Conservation (phyloP, 2,113 vertebrate species). For the Zosterops pallidus region DNA sequence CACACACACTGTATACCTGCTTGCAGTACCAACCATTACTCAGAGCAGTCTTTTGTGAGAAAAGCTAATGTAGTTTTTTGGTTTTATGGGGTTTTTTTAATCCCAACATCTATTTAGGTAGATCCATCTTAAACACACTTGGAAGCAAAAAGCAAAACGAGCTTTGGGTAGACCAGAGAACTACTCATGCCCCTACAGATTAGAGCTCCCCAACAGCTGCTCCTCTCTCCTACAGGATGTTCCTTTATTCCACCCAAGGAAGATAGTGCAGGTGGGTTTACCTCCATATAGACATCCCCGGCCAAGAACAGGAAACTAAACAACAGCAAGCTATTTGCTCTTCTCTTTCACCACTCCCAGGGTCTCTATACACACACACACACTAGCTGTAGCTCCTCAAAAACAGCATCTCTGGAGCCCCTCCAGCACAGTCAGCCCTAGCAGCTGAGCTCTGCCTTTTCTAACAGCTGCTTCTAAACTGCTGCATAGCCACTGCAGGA, state of each 20-base stretch:
- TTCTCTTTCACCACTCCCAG: neutral
- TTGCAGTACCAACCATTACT: neutral
- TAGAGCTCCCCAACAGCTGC: neutral
- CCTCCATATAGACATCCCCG: neutral
- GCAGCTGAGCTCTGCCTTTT: neutral
- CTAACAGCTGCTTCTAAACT: neutral
- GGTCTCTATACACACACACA: neutral
- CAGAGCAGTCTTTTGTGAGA: neutral
- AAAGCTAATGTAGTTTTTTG: neutral
- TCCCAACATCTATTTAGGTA: neutral
- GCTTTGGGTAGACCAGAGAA: neutral
- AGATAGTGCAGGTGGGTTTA: neutral
- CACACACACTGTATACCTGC: neutral
- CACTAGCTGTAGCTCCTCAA: neutral
- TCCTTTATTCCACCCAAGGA: neutral
- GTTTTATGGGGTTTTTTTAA: neutral
- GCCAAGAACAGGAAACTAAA: neutral
- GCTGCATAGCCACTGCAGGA: neutral
- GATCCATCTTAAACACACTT: neutral
- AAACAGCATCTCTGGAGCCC: neutral
- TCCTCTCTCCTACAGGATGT: neutral
- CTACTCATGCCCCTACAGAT: neutral
- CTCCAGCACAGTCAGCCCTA: neutral
- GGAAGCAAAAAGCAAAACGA: neutral
- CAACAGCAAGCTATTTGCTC: neutral